These are phyloP conservation scores for Scelioninae gen. 1 DNA, from an alignment of 2,888 invertebrate species.

Conservation along the genomic window DNA sequence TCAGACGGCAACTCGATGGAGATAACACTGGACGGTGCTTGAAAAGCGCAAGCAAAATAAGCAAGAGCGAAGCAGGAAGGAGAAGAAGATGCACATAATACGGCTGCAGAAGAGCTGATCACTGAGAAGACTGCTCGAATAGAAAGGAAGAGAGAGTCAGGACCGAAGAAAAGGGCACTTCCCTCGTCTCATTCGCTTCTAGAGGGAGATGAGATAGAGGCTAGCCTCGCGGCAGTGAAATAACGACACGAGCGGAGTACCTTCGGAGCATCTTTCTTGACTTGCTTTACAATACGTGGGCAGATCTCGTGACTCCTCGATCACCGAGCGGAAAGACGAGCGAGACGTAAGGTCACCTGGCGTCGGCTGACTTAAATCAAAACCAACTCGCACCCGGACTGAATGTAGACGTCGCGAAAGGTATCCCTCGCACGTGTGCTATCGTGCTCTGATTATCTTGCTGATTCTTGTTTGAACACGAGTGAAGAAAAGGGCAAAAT, in stretches of 20 bases:
- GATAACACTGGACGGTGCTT: conserved; percentile 54
- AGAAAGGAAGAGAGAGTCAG: conserved; percentile 66
- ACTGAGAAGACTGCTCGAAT: conserved; percentile 38
- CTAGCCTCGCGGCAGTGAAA: conserved; percentile 81
- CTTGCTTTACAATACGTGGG: conserved; percentile 68
- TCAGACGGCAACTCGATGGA: conserved; percentile 69
- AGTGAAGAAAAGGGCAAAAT: conserved; percentile 6
- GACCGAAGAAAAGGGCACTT: conserved; percentile 69
- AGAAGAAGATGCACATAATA: conserved; percentile 41
- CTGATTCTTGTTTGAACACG: not conserved
- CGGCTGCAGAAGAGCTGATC: conserved; percentile 55
- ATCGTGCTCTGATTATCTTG: conserved; percentile 14
- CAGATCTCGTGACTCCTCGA: conserved; percentile 67
- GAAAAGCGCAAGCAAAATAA: conserved; percentile 27
- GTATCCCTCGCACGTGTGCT: conserved; percentile 11
- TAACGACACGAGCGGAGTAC: conserved; percentile 80
- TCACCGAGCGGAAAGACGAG: conserved; percentile 44
- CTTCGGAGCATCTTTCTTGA: conserved; percentile 76
- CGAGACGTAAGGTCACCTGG: conserved; percentile 63
- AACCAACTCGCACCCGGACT: conserved; percentile 15
- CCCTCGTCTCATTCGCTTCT: conserved; percentile 62
- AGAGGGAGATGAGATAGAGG: conserved; percentile 76
- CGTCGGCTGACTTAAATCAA: conserved; percentile 52
- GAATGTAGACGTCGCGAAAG: not conserved
- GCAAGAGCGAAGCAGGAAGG: conserved; percentile 47